phyloP scores from a whole-genome alignment of 2,797 vertebrate species.

The Thunnus albacares region DNA sequence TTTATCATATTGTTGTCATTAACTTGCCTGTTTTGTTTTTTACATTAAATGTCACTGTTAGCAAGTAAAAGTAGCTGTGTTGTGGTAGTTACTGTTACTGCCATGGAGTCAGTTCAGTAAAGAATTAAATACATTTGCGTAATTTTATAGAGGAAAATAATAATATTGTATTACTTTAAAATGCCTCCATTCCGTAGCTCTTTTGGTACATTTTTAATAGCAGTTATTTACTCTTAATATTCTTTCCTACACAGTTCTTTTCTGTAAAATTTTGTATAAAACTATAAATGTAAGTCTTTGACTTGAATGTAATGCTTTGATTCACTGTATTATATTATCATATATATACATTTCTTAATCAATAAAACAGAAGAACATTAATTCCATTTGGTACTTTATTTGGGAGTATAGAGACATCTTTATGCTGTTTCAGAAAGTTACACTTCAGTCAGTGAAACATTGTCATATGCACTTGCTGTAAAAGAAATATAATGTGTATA shows the following conservation, averaged over 20 bases:
- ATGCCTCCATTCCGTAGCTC: background rate
- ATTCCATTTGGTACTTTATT: conserved; percentile 47
- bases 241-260: background rate
- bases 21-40: background rate
- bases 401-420: background rate
- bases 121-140: background rate
- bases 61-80: background rate
- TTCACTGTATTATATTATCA: background rate
- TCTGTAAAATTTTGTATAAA: background rate
- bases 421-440: conserved; percentile 4
- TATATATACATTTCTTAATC: conserved; percentile 19
- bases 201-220: background rate
- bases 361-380: conserved; percentile 30
- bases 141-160: background rate
- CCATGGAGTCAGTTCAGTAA: background rate
- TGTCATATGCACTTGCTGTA: background rate
- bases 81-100: background rate
- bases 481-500: background rate
- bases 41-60: conserved; percentile 3
- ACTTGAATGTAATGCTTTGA: background rate
- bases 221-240: background rate
- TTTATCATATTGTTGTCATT: background rate
- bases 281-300: background rate
- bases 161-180: background rate
- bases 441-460: background rate